Conservation (phyloP, 2,888 invertebrate species). For the Hirtodrosophila duncani region DNA sequence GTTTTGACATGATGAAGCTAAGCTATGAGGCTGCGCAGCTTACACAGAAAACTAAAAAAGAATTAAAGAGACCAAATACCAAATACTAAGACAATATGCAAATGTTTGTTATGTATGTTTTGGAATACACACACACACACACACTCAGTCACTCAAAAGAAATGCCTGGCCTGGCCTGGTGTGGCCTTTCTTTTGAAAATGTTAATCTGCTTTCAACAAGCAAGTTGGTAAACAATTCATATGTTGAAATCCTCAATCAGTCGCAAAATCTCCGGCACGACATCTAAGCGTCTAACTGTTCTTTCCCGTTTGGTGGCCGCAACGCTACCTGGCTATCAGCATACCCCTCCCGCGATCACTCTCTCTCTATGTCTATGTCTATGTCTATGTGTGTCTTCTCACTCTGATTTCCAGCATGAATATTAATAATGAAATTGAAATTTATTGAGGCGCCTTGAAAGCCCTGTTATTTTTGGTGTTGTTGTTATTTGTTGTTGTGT, state of each 20-base stretch:
- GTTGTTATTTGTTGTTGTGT: slow-evolving; percentile 1
- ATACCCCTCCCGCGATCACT: slow-evolving; percentile 2
- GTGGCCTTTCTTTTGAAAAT: slow-evolving; percentile 48
- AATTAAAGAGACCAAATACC: slow-evolving; percentile 6
- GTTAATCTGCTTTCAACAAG: slow-evolving; percentile 50
- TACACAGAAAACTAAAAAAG: slow-evolving; percentile 7
- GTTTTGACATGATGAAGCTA: background rate
- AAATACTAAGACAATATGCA: slow-evolving; percentile 21
- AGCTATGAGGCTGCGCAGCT: no score
- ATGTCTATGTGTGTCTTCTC: no score
- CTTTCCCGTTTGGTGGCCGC: slow-evolving; percentile 32
- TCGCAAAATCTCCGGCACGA: slow-evolving; percentile 22
- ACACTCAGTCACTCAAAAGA: no score
- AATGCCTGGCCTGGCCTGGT: slow-evolving; percentile 13
- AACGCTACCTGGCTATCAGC: slow-evolving; percentile 42
- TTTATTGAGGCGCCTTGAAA: slow-evolving; percentile 25
- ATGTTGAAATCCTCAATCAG: background rate
- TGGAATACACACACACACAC: background rate
- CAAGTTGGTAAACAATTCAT: slow-evolving; percentile 6
- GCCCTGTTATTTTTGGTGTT: slow-evolving; percentile 10
- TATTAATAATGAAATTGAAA: slow-evolving; percentile 62
- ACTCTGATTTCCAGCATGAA: background rate
- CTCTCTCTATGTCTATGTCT: no score
- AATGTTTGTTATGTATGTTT: slow-evolving; percentile 8
- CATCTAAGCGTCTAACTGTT: slow-evolving; percentile 46